Conservation (phyloP, 2,888 invertebrate genomes). For the Seira sanloemensis region DNA sequence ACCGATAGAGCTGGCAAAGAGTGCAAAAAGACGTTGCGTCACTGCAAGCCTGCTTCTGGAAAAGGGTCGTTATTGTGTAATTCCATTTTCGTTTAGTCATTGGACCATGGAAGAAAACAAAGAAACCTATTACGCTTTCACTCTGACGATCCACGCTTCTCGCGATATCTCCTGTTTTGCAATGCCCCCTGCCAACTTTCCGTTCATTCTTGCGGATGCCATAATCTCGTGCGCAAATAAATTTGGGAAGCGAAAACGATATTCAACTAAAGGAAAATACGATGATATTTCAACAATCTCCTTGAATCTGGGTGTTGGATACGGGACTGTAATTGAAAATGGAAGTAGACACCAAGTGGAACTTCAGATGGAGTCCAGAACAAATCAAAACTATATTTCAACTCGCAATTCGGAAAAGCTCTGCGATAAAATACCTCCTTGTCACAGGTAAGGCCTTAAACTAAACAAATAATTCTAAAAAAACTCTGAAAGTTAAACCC, state of each 20-base stretch:
- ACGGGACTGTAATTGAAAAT: constrained; percentile 30
- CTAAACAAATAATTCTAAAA: not conserved
- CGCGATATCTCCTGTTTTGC: not conserved
- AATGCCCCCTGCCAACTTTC: not conserved
- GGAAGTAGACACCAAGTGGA: constrained; percentile 19
- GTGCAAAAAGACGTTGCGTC: constrained; percentile 26
- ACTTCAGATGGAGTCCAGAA: constrained; percentile 32
- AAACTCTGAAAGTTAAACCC: not conserved
- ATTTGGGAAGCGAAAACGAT: constrained; percentile 31
- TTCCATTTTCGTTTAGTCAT: constrained; percentile 57
- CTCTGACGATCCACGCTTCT: constrained; percentile 42
- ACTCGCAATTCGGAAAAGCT: not conserved
- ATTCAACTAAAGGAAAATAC: constrained; percentile 24
- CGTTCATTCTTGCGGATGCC: constrained; percentile 34
- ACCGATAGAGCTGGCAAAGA: constrained; percentile 20
- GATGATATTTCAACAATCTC: constrained; percentile 32
- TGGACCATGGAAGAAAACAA: constrained; percentile 43
- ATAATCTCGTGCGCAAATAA: constrained; percentile 19
- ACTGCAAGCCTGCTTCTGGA: constrained; percentile 35
- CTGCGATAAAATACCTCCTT: constrained; percentile 23
- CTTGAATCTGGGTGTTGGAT: constrained; percentile 24
- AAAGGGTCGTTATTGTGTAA: constrained; percentile 38
- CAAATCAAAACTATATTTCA: constrained; percentile 19
- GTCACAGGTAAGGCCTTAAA: constrained; percentile 14
- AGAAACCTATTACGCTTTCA: constrained; percentile 34